Base-by-base conservation (phyloP, 2,888 invertebrate genomes). In the Nymphalis c-album region DNA sequence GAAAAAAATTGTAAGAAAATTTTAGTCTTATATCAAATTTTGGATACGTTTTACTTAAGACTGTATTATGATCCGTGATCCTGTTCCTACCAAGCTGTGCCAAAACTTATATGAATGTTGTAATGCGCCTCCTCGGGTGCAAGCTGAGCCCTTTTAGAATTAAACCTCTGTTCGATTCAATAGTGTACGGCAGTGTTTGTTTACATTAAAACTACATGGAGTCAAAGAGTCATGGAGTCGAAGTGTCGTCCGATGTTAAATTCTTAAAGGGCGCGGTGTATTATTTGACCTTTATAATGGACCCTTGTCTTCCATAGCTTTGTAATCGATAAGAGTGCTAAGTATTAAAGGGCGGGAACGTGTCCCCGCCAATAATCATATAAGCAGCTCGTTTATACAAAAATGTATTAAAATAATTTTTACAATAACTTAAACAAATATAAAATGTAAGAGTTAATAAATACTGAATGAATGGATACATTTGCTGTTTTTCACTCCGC, bases 271-370 rank as follows among this genome's bases (percentile, higher is more conserved):
- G 60, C 68, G 51, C 63, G 60, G 62, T 58, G 64, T 67, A 62
- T 64, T 48, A 64, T 64, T 62, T 64, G 79, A 83, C 83, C 82
- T 77, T 72, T 79, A 82, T 75, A 77, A 85, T 78, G 82, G 79
- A 82, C 85, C 88, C 88, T 85, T 79, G 90, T 91, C 91, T 91
- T 90, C 91, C 91, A 88, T 86, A 87, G 81, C 76, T 82, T 83
- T 82, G 78, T 83, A 82, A 80, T 77, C 73, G 75, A 74, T 77
- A 77, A 74, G 74, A 75, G 75, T 78, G 75, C 76, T 78, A 76
- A 76, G 77, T 79, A 75, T 77, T 76, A 78, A 77, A 72, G 26
- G 68, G 70, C 61, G 60, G 58, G 69, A 69, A 22, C 13, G 48
- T 45, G 71, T 67, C 64, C 77, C 77, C 72, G 73, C 73, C 73